Base-by-base conservation (phyloP, 2,888 invertebrate genomes). In the Hedychridium roseum region DNA sequence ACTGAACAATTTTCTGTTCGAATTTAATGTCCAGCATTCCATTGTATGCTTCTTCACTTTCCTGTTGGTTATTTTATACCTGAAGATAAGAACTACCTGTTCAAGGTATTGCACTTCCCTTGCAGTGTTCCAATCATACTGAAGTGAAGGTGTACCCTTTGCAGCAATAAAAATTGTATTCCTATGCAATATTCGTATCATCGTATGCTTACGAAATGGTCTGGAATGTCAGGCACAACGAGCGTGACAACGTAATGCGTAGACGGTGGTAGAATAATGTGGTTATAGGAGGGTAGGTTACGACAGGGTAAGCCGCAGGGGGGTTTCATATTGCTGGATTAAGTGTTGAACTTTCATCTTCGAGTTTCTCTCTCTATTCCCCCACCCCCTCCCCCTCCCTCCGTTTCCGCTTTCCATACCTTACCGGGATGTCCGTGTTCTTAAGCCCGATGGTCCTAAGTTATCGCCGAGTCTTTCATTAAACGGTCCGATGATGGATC, bases 401-500 rank as follows among this genome's bases (percentile, higher is more conserved):
- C 17, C 21, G 5, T 7, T 31, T 18, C 21, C 18, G 11, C 39
- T 27, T 18, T 35, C 49, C 37, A 49, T n/a, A n/a, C n/a, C n/a
- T n/a, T n/a, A n/a, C n/a, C n/a, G n/a, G n/a, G n/a, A n/a, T 31
- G 21, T 16, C 43, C 31, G 16, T 43, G 54, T 64, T 31, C 68
- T 67, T 68, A 66, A 59, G 64, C 56, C 54, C 21, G 23, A 50
- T 27, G 39, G 43, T 43, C 53, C 60, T 63, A 61, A 67, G 56
- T 65, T 64, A 64, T 65, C 53, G 54, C 43, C 45, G 53, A 52
- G 68, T 57, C 57, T 75, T 71, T 74, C 72, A 75, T 74, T 75
- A 75, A 74, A 70, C 63, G 64, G 54, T 60, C 42, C 51, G 64
- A 73, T 75, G 75, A 75, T 69, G 60, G 72, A 75, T 75, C 66